These are phyloP conservation scores for Hypsopygia costalis DNA, from an alignment of 2,888 invertebrate species.

Conservation along the genomic window DNA sequence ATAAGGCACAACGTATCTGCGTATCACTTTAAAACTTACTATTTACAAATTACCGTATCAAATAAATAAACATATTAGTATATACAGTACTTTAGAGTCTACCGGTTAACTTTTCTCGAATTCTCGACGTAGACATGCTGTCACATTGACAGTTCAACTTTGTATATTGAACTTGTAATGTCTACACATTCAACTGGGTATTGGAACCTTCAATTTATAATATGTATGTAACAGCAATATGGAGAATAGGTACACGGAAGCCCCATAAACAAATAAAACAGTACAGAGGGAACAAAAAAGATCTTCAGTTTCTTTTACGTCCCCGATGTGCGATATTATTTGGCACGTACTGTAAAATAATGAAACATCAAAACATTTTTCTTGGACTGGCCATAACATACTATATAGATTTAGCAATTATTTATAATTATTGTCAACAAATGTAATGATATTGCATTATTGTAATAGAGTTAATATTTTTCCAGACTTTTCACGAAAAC, in stretches of 20 bases:
- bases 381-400: slow-evolving; percentile 6
- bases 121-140: no score
- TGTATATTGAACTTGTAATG: no score
- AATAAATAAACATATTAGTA: slow-evolving; percentile 32
- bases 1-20: slow-evolving; percentile 57
- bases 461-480: slow-evolving; percentile 19
- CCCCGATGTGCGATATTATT: no score
- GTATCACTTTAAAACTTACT: slow-evolving; percentile 54
- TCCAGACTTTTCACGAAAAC: slow-evolving; percentile 9
- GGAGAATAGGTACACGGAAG: no score
- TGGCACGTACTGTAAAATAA: slow-evolving; percentile 13
- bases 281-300: no score
- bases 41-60: slow-evolving; percentile 52
- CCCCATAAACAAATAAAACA: no score
- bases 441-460: slow-evolving; percentile 32
- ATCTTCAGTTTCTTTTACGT: no score
- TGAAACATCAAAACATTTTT: slow-evolving; percentile 32
- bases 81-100: not conserved
- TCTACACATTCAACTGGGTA: no score
- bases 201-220: no score
- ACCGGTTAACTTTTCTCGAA: slow-evolving; percentile 6
- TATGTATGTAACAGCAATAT: no score
- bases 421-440: slow-evolving; percentile 23
- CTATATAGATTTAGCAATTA: slow-evolving; percentile 3
- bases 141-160: no score